Percentiles rank a stretch among this genome's conserved stretches.
Evolutionary conservation across 1,140 invertebrate species (phyloP).

Genomic region (Anoplophora glabripennis): DNA sequence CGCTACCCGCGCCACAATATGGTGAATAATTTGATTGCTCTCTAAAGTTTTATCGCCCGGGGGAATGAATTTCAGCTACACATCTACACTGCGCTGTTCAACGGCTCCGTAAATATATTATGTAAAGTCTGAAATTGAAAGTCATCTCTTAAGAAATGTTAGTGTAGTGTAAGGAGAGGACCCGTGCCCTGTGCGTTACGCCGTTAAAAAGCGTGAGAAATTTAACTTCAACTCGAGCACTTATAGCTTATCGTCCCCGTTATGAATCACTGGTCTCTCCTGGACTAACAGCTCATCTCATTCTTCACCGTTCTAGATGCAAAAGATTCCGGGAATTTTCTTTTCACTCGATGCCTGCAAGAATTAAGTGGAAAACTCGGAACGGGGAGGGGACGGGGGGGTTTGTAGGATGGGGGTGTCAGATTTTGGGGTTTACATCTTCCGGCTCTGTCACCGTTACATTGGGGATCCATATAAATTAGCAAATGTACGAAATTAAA

Average conservation of each 20-base stretch:
- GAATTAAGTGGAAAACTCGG: conserved; percentile 8
- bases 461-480: too few relatives aligned
- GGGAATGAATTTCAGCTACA: conserved; percentile 39
- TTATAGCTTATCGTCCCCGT: conserved; percentile 23
- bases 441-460: too few relatives aligned
- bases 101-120: conserved; percentile 41
- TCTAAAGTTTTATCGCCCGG: conserved; percentile 42
- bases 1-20: conserved; percentile 38
- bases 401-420: conserved; percentile 1
- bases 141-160: conserved; percentile 35
- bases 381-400: too few relatives aligned
- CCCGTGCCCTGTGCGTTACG: conserved; percentile 9
- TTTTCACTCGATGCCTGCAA: conserved; percentile 14
- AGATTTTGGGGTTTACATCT: not conserved
- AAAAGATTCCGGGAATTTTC: conserved; percentile 1
- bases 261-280: conserved; percentile 21
- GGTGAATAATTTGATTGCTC: conserved; percentile 44
- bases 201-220: conserved; percentile 36
- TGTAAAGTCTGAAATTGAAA: conserved; percentile 45
- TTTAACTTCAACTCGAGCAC: conserved; percentile 25
- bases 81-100: conserved; percentile 22
- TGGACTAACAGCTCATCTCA: not conserved
- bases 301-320: not conserved
- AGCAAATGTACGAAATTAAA: too few relatives aligned
- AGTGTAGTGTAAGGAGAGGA: conserved; percentile 17